Conservation (phyloP, 1,140 invertebrate genomes). For the Heterodera schachtii region DNA sequence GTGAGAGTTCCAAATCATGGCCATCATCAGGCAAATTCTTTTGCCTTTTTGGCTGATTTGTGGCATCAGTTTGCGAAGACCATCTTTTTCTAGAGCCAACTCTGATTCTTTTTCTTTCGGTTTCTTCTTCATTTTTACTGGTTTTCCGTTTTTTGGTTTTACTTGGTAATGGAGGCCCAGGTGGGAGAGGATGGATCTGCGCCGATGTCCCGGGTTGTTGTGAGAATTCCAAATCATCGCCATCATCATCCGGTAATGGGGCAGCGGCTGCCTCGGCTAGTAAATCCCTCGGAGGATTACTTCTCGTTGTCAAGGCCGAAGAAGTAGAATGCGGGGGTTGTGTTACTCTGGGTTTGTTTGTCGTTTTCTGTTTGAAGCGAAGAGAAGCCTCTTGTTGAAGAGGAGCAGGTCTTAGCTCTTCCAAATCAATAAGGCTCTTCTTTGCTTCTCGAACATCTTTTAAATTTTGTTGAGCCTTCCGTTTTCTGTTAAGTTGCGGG, state of each 20-base stretch:
- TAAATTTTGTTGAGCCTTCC: neutral
- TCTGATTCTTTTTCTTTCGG: neutral
- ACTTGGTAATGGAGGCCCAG: neutral
- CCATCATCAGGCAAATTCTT: too few species aligned
- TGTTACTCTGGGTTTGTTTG: neutral
- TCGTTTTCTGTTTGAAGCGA: neutral
- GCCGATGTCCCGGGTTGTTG: too few species aligned
- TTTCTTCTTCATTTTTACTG: neutral
- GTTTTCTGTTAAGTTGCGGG: neutral
- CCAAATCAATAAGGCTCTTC: neutral
- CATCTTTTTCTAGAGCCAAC: neutral
- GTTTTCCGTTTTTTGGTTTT: neutral
- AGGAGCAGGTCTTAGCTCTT: neutral
- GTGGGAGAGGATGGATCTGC: too few species aligned
- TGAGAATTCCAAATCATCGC: neutral
- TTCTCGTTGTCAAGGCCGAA: neutral
- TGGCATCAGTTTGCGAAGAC: too few species aligned
- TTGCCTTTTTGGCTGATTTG: neutral
- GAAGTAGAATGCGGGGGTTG: too few species aligned
- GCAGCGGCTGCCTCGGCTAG: neutral
- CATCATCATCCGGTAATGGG: neutral
- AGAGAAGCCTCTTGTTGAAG: neutral
- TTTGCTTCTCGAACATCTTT: neutral
- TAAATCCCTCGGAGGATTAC: neutral
- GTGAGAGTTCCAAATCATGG: too few species aligned